A percentile compares a stretch with the other conserved stretches of the same genome.
These are phyloP conservation scores for Megaleporinus macrocephalus DNA, from an alignment of 2,113 vertebrate species.

Conservation along the genomic window DNA sequence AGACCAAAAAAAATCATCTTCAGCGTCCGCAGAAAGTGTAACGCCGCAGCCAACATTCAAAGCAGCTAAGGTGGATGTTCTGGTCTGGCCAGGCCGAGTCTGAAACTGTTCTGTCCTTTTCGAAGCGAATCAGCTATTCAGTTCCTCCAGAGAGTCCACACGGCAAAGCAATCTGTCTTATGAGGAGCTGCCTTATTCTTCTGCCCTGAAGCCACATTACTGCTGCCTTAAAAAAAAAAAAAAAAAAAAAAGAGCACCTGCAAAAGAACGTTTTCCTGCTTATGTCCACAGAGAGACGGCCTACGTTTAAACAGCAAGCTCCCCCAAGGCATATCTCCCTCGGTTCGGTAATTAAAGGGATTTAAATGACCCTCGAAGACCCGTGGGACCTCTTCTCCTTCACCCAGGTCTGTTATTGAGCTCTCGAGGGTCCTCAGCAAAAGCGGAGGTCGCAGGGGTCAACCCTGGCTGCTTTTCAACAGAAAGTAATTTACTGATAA, in stretches of 20 bases:
- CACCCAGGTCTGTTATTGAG: conserved; percentile 59
- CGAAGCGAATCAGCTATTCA: conserved; percentile 22
- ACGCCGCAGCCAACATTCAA: not conserved
- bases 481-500: conserved; percentile 57
- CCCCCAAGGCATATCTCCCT: conserved; percentile 58
- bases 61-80: conserved; percentile 3
- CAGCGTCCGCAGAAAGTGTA: too few relatives aligned
- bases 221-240: conserved; percentile 48
- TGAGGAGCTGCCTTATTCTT: conserved; percentile 32
- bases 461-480: conserved; percentile 46
- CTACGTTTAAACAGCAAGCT: conserved; percentile 55
- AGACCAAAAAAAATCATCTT: not conserved
- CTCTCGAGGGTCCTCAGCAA: conserved; percentile 53
- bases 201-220: conserved; percentile 57
- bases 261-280: conserved; percentile 58
- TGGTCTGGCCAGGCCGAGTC: not conserved
- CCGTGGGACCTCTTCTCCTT: conserved; percentile 57
- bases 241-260: conserved; percentile 31
- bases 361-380: conserved; percentile 68
- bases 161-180: conserved; percentile 15
- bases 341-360: conserved; percentile 71
- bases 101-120: conserved; percentile 31
- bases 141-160: conserved; percentile 18
- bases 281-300: conserved; percentile 57
- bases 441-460: conserved; percentile 54